A percentile compares a stretch with the other conserved stretches of the same genome.
phyloP scores from a whole-genome alignment of 2,113 vertebrate genomes.

The Silurus meridionalis region DNA sequence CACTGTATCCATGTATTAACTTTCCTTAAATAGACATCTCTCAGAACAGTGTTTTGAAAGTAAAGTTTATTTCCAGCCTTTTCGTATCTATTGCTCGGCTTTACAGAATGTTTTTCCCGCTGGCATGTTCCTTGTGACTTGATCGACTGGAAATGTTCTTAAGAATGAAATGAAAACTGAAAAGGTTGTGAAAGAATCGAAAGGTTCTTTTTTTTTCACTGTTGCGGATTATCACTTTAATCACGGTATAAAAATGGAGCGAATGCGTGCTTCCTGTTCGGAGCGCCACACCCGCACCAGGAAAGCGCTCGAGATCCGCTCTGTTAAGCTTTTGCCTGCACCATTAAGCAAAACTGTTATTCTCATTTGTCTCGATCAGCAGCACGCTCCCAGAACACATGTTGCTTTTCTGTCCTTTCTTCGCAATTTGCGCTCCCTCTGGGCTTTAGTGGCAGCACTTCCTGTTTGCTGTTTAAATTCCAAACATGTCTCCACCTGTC shows the following conservation, averaged over 20 bases:
- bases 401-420: neutral
- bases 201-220: too few relatives aligned
- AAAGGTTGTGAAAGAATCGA: too few relatives aligned
- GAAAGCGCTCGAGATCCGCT: neutral
- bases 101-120: neutral
- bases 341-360: slow-evolving; percentile 20
- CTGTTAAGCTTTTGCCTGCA: slow-evolving; percentile 10
- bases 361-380: too few relatives aligned
- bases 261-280: neutral
- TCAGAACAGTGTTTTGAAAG: neutral
- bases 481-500: neutral
- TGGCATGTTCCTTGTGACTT: neutral
- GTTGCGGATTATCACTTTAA: too few relatives aligned
- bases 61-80: neutral
- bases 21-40: neutral
- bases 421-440: neutral
- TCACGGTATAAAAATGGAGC: neutral
- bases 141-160: neutral
- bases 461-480: neutral
- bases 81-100: neutral
- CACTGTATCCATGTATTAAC: neutral
- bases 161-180: neutral
- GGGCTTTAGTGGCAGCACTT: neutral
- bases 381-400: neutral
- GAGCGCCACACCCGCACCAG: neutral